Percentiles rank a stretch among this genome's conserved stretches.
Evolutionary conservation across 2,888 invertebrate genomes (phyloP).

Genomic region (Adineta ricciae): DNA sequence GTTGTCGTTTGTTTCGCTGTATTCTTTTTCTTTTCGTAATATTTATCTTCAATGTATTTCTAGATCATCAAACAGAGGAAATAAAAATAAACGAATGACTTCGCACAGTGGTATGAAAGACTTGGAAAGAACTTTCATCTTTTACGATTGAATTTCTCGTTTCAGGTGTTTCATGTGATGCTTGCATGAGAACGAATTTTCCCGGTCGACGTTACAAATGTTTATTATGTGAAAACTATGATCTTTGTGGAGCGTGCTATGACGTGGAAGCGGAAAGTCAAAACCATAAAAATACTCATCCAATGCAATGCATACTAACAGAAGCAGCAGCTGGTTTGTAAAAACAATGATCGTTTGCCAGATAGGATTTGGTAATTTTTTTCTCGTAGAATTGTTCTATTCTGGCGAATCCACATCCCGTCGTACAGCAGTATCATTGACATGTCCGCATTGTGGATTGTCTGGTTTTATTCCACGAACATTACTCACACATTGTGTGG

Average conservation of each 20-base stretch:
- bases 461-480: slow-evolving; percentile 69
- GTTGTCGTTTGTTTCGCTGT: neutral
- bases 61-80: neutral
- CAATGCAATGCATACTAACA: slow-evolving; percentile 71
- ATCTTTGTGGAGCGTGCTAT: slow-evolving; percentile 89
- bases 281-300: slow-evolving; percentile 86
- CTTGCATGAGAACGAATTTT: slow-evolving; percentile 93
- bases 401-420: slow-evolving; percentile 73
- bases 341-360: neutral
- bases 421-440: slow-evolving; percentile 63
- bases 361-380: no score
- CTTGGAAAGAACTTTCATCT: no score
- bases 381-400: slow-evolving; percentile 76
- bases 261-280: slow-evolving; percentile 54
- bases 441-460: slow-evolving; percentile 90
- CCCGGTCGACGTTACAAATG: slow-evolving; percentile 95
- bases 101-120: neutral
- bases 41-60: neutral
- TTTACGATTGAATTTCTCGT: neutral
- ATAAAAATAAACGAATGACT: neutral
- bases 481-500: neutral
- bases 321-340: neutral
- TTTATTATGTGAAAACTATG: slow-evolving; percentile 96
- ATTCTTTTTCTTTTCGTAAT: neutral
- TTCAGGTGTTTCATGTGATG: slow-evolving; percentile 95